Evolutionary conservation across 2,113 vertebrate species (phyloP).

Genomic region (Dryoscopus gambensis): DNA sequence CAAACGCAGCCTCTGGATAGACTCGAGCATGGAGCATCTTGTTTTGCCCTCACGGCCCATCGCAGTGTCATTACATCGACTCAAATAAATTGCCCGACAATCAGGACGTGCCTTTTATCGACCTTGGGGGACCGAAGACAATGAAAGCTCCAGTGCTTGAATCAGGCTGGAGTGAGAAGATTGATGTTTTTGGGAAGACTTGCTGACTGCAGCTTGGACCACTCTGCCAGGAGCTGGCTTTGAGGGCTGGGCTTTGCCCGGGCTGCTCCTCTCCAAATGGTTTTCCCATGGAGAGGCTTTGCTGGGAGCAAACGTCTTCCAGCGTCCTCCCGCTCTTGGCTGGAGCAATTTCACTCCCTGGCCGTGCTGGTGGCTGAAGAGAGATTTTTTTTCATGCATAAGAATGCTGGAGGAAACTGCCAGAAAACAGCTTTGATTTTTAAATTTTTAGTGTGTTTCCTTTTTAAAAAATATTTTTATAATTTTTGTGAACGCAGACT

Average conservation of each 20-base stretch:
- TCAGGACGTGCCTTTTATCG: neutral
- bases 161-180: neutral
- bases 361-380: neutral
- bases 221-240: neutral
- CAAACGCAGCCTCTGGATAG: neutral
- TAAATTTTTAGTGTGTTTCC: neutral
- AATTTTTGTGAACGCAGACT: neutral
- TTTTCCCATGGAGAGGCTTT: neutral
- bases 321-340: neutral
- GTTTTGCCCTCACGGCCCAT: neutral
- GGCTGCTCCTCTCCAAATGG: neutral
- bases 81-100: conserved; percentile 16
- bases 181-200: neutral
- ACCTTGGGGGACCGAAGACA: neutral
- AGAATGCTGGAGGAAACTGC: neutral
- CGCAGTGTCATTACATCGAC: neutral
- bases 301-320: neutral
- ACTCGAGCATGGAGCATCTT: neutral
- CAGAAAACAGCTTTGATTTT: neutral
- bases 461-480: neutral
- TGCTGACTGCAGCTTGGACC: neutral
- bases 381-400: neutral
- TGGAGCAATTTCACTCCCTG: neutral
- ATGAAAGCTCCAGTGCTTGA: neutral
- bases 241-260: neutral